These are phyloP conservation scores for Actinia equina DNA, from an alignment of 64 coral and sea anemone species.

Conservation along the genomic window DNA sequence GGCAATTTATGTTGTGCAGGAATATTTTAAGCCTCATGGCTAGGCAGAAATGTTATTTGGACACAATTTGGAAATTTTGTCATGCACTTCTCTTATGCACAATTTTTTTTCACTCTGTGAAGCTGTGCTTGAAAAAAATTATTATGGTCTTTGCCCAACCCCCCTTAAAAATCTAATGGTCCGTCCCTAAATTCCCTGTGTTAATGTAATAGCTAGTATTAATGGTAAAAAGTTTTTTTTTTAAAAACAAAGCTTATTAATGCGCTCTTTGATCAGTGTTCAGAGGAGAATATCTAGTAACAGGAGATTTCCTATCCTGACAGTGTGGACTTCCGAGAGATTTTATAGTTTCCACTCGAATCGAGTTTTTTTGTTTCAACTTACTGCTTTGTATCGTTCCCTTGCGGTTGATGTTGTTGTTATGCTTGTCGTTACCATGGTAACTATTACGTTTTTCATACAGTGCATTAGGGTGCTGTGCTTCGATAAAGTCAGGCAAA, in stretches of 20 bases:
- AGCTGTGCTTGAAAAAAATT: too few relatives aligned
- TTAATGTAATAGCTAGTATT: not conserved
- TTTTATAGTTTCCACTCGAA: not conserved
- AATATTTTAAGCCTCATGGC: too few relatives aligned
- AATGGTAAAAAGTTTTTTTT: not conserved
- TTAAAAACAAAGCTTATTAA: not conserved
- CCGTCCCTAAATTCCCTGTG: not conserved
- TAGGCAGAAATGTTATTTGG: too few relatives aligned
- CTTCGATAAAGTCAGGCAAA: not conserved
- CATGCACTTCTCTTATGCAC: too few relatives aligned
- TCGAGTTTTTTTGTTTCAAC: not conserved
- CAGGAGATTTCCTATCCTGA: not conserved
- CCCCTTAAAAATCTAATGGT: too few relatives aligned
- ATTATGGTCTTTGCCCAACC: too few relatives aligned
- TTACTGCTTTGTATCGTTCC: not conserved
- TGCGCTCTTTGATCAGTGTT: not conserved
- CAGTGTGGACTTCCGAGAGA: not conserved
- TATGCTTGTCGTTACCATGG: not conserved
- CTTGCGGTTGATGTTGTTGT: not conserved
- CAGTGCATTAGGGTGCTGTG: not conserved
- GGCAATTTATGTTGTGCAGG: too few relatives aligned
- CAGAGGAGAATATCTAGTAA: not conserved
- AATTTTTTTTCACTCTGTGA: too few relatives aligned
- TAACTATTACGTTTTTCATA: not conserved
- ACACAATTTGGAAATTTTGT: too few relatives aligned